phyloP scores from a whole-genome alignment of 1,140 invertebrate genomes.

The Drosophila asahinai region DNA sequence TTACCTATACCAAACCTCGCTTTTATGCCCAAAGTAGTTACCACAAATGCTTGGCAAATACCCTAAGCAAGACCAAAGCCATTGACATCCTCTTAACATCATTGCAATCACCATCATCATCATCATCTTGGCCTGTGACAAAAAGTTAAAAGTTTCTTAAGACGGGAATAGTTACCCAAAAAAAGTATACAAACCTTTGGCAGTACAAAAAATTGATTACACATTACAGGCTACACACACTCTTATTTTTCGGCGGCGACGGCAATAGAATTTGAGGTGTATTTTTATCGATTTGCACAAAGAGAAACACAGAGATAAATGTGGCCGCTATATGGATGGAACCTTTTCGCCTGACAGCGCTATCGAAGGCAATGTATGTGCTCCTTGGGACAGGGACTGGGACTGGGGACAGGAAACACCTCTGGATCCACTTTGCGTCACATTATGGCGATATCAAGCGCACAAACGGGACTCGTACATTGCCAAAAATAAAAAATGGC shows the following conservation, averaged over 20 bases:
- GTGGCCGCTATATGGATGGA: conserved; percentile 16
- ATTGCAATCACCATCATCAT: conserved; percentile 24
- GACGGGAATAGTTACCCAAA: conserved; percentile 15
- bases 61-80: conserved; percentile 35
- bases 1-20: conserved; percentile 50
- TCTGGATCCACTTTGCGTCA: conserved; percentile 59
- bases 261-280: conserved; percentile 29
- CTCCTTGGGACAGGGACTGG: conserved; percentile 32
- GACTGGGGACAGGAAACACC: conserved; percentile 35
- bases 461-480: conserved; percentile 71
- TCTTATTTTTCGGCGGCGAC: conserved; percentile 19
- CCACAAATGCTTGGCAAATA: conserved; percentile 37
- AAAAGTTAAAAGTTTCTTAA: conserved; percentile 46
- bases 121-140: conserved; percentile 44
- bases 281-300: conserved; percentile 65
- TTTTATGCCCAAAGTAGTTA: conserved; percentile 52
- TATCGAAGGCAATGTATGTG: conserved; percentile 50
- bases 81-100: conserved; percentile 31
- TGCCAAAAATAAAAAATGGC: conserved; percentile 10
- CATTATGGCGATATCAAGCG: conserved; percentile 77
- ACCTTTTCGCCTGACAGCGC: conserved; percentile 35
- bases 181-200: conserved; percentile 41
- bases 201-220: conserved; percentile 64
- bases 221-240: conserved; percentile 11
- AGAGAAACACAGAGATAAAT: conserved; percentile 7